Evolutionary conservation across 2,113 vertebrate genomes (phyloP).

Genomic region (Thunnus thynnus): DNA sequence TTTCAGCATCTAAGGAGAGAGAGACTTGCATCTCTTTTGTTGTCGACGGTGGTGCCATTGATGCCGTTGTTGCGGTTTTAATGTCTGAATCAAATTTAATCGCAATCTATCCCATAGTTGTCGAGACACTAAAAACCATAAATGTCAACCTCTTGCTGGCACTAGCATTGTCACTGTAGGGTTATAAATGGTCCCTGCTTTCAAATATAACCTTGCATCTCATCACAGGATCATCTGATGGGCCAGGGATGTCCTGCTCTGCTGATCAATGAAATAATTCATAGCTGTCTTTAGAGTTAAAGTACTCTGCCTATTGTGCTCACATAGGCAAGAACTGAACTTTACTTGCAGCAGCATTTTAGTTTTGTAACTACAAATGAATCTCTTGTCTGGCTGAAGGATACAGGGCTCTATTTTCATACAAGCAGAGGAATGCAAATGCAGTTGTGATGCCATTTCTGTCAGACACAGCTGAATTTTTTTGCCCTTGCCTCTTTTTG

Average conservation of each 20-base stretch:
- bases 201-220: conserved; percentile 29
- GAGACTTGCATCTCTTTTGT: not conserved
- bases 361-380: not conserved
- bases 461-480: conserved; percentile 43
- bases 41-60: too few species aligned
- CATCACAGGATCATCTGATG: conserved; percentile 18
- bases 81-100: too few species aligned
- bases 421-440: conserved; percentile 28
- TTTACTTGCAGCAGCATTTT: conserved; percentile 1
- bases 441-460: conserved; percentile 22
- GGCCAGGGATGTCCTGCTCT: conserved; percentile 34
- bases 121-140: too few species aligned
- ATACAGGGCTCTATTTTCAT: conserved; percentile 27
- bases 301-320: conserved; percentile 4
- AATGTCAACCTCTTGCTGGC: too few species aligned
- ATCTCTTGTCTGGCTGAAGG: conserved; percentile 14
- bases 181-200: conserved; percentile 9
- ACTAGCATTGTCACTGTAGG: not conserved
- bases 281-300: conserved; percentile 38
- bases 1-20: not conserved
- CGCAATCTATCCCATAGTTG: too few species aligned
- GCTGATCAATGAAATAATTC: conserved; percentile 41
- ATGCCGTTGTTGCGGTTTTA: too few species aligned
- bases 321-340: not conserved
- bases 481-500: conserved; percentile 25